These are phyloP conservation scores for Aethina tumida DNA, from an alignment of 1,140 invertebrate genomes.

Conservation along the genomic window DNA sequence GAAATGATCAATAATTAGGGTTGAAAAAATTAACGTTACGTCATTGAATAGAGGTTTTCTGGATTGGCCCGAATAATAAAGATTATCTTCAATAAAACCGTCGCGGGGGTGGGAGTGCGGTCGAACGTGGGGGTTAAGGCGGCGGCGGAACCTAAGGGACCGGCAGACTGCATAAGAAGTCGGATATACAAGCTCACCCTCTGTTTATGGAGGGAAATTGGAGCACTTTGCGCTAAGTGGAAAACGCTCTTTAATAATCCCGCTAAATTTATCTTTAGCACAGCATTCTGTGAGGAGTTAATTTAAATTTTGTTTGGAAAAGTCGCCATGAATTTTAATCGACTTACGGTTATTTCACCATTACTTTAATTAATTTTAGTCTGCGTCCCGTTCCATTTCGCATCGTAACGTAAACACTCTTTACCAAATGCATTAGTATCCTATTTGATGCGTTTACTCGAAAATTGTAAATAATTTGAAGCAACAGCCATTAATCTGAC, in stretches of 20 bases:
- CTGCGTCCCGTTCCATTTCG: constrained; percentile 1
- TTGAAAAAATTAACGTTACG: too few species aligned
- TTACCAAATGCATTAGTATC: constrained; percentile 8
- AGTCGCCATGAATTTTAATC: constrained; percentile 27
- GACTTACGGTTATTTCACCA: constrained; percentile 22
- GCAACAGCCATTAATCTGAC: too few species aligned
- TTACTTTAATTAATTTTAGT: constrained; percentile 24
- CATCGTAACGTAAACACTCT: constrained; percentile 7
- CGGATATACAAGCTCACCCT: constrained; percentile 19
- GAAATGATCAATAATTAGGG: too few species aligned
- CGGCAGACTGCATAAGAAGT: constrained; percentile 10
- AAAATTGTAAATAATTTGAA: too few species aligned
- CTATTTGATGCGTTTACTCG: too few species aligned
- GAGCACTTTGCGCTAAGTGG: constrained; percentile 32
- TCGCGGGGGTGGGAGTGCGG: too few species aligned
- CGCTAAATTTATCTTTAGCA: constrained; percentile 33
- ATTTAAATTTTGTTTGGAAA: constrained; percentile 29
- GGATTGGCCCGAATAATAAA: too few species aligned
- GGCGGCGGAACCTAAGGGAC: too few species aligned
- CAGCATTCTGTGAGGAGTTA: constrained; percentile 23
- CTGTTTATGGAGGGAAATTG: constrained; percentile 33
- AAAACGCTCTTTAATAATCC: constrained; percentile 33
- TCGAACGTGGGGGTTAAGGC: too few species aligned
- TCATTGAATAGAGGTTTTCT: too few species aligned
- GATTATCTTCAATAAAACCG: too few species aligned